phyloP scores from a whole-genome alignment of 2,113 vertebrate genomes.

The Lycaon pictus region DNA sequence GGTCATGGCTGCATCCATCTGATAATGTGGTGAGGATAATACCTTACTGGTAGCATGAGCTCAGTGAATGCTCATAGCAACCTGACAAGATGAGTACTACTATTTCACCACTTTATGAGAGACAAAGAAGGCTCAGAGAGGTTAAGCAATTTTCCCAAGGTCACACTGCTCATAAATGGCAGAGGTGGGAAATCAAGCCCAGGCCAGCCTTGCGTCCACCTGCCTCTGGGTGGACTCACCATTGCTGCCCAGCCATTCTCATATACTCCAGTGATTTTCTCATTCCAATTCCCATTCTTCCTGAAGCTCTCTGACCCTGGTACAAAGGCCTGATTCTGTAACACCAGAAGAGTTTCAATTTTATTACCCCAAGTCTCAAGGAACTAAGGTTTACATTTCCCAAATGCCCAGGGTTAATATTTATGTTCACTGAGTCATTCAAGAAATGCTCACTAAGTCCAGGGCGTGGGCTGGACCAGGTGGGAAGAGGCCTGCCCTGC shows the following conservation, averaged over 20 bases:
- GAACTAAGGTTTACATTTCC: slow-evolving; percentile 63
- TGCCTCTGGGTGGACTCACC: neutral
- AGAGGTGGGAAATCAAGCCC: neutral
- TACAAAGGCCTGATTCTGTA: slow-evolving; percentile 38
- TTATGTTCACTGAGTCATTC: slow-evolving; percentile 51
- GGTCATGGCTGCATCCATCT: neutral
- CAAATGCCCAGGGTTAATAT: slow-evolving; percentile 55
- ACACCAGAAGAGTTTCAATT: neutral
- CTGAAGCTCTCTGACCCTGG: neutral
- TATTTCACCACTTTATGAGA: neutral
- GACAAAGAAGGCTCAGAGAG: slow-evolving; percentile 35
- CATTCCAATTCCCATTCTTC: slow-evolving; percentile 5
- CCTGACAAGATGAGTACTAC: neutral
- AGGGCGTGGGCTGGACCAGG: neutral
- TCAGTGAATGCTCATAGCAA: neutral
- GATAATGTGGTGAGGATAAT: neutral
- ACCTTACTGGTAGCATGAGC: neutral
- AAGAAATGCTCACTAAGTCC: slow-evolving; percentile 28
- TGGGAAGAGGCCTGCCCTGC: neutral
- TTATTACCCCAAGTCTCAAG: slow-evolving; percentile 30
- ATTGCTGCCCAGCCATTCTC: neutral
- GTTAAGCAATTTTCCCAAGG: slow-evolving; percentile 32
- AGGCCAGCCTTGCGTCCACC: neutral
- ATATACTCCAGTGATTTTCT: neutral
- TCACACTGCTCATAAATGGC: neutral